A percentile compares a stretch with the other conserved stretches of the same genome.
phyloP scores from a whole-genome alignment of 2,113 vertebrate genomes.

The Peromyscus polionotus region DNA sequence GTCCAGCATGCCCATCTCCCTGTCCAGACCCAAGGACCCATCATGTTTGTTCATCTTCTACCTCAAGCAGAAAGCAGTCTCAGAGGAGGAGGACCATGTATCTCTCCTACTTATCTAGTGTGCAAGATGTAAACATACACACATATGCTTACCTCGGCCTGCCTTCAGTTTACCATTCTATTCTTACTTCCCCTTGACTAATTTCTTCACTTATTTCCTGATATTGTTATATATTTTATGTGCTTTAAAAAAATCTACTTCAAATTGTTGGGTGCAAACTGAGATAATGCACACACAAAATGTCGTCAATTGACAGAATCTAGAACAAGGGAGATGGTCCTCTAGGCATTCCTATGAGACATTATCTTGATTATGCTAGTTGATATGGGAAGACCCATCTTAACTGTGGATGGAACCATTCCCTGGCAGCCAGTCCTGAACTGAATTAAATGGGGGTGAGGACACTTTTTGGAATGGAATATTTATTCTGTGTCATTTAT shows the following conservation, averaged over 20 bases:
- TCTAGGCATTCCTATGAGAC: neutral
- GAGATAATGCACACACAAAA: neutral
- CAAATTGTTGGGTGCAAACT: neutral
- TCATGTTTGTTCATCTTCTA: neutral
- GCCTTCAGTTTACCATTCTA: neutral
- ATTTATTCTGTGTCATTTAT: neutral
- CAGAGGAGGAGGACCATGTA: neutral
- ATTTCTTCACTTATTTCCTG: slow-evolving; percentile 16
- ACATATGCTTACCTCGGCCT: neutral
- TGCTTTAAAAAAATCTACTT: slow-evolving; percentile 12
- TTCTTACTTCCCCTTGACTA: slow-evolving; percentile 10
- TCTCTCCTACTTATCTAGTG: no score
- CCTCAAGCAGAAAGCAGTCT: neutral
- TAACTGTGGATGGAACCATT: neutral
- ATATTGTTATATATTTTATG: neutral
- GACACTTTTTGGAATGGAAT: no score
- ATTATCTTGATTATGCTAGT: neutral
- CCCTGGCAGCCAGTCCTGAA: neutral
- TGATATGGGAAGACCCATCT: neutral
- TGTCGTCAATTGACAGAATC: neutral
- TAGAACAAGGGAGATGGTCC: neutral
- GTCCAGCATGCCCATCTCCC: no score
- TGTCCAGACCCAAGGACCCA: neutral
- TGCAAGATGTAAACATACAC: neutral
- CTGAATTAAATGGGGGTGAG: neutral